These are phyloP conservation scores for Sitta carolinensis DNA, from an alignment of 2,797 vertebrate species.

Conservation along the genomic window DNA sequence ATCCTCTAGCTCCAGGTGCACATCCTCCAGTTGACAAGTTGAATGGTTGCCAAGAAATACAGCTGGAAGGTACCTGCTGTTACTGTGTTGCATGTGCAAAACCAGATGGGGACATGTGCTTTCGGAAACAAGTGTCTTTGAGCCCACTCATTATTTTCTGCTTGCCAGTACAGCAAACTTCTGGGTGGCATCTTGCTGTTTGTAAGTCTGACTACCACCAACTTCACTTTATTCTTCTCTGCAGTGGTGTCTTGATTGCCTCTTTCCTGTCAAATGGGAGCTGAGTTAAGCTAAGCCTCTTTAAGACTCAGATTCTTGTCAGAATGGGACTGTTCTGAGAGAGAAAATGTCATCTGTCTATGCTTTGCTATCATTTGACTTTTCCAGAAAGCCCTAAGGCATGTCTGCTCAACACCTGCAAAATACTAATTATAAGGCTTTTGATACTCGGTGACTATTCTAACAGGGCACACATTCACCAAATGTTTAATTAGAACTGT, in stretches of 20 bases:
- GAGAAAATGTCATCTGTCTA: neutral
- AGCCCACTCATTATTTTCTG: neutral
- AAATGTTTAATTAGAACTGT: constrained; percentile 1
- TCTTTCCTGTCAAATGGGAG: neutral
- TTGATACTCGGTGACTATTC: neutral
- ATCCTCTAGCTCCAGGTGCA: neutral
- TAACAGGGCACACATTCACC: neutral
- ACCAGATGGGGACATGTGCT: neutral
- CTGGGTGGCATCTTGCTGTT: neutral
- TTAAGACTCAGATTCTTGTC: neutral
- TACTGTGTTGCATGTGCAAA: neutral
- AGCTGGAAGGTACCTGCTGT: constrained; percentile 20
- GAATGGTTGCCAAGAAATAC: neutral
- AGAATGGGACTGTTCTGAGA: neutral
- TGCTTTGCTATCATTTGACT: neutral
- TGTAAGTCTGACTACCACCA: neutral
- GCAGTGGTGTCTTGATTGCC: neutral
- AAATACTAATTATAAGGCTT: constrained; percentile 16
- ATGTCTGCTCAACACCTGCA: neutral
- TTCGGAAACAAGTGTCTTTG: neutral
- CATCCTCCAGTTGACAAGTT: neutral
- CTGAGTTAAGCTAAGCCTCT: neutral
- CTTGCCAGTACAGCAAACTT: neutral
- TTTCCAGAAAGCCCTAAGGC: neutral
- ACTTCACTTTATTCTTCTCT: neutral